Conservation (phyloP, 2,888 invertebrate species). For the Tachina fera region DNA sequence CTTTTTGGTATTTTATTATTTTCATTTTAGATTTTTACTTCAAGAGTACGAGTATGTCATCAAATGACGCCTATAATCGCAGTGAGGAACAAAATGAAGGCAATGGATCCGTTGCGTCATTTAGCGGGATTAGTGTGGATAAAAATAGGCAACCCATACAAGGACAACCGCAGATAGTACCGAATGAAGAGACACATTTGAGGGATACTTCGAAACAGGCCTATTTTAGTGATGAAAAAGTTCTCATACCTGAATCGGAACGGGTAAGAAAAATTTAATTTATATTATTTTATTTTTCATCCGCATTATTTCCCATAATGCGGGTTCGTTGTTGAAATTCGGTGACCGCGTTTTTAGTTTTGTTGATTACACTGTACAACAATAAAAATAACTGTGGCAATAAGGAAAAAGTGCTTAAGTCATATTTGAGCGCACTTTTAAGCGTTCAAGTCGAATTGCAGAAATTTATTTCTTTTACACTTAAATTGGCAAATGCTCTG, state of each 20-base stretch:
- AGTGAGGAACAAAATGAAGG: slow-evolving; percentile 73
- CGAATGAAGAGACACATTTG: slow-evolving; percentile 80
- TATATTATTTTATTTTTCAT: background rate
- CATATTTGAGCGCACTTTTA: too few species aligned
- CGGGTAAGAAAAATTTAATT: slow-evolving; percentile 77
- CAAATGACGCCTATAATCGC: slow-evolving; percentile 78
- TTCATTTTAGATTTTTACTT: slow-evolving; percentile 61
- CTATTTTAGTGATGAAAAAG: slow-evolving; percentile 86
- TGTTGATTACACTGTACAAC: too few species aligned
- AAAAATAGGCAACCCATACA: slow-evolving; percentile 49
- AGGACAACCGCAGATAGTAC: slow-evolving; percentile 73
- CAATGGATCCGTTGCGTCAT: slow-evolving; percentile 52
- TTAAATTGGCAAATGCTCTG: too few species aligned
- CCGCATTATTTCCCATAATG: too few species aligned
- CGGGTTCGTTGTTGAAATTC: too few species aligned
- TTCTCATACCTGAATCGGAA: slow-evolving; percentile 85
- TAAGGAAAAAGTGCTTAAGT: too few species aligned
- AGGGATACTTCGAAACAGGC: slow-evolving; percentile 82
- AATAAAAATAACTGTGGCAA: too few species aligned
- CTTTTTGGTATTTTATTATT: slow-evolving; percentile 18
- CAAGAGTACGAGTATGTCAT: slow-evolving; percentile 76
- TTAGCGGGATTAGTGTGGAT: slow-evolving; percentile 24
- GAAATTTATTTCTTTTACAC: too few species aligned
- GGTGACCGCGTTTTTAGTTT: too few species aligned
- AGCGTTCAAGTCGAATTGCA: too few species aligned